phyloP scores from a whole-genome alignment of 2,797 vertebrate species.

The Arnoldichthys spilopterus region DNA sequence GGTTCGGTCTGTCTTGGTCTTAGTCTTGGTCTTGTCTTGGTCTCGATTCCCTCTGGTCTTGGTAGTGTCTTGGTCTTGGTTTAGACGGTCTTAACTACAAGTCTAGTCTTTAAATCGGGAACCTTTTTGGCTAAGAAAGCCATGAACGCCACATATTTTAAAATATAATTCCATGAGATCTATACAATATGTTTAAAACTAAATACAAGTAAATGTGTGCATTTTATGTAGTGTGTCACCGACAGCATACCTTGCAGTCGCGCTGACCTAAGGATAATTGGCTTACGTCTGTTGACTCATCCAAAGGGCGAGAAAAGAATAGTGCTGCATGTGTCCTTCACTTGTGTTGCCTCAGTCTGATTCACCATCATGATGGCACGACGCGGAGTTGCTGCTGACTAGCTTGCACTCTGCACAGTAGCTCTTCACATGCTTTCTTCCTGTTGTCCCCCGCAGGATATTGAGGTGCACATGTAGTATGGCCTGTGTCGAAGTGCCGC shows the following conservation, averaged over 20 bases:
- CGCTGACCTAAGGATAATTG: constrained; percentile 53
- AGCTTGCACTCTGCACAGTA: constrained; percentile 3
- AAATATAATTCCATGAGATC: constrained; percentile 20
- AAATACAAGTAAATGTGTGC: too few relatives aligned
- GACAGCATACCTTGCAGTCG: constrained; percentile 54
- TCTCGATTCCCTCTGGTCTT: too few relatives aligned
- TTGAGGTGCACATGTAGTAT: constrained; percentile 53
- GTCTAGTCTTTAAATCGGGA: too few relatives aligned
- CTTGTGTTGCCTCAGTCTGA: constrained; percentile 58
- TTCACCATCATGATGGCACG: constrained; percentile 59
- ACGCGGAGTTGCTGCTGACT: constrained; percentile 52
- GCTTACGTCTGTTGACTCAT: constrained; percentile 54
- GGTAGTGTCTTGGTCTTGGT: too few relatives aligned
- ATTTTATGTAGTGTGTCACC: constrained; percentile 53
- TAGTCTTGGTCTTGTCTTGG: too few relatives aligned
- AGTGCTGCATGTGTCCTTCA: constrained; percentile 59
- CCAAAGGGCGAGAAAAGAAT: constrained; percentile 50
- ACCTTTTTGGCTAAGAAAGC: background rate
- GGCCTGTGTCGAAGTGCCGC: constrained; percentile 52
- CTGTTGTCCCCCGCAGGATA: constrained; percentile 49
- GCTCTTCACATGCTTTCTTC: constrained; percentile 44
- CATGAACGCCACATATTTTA: constrained; percentile 10
- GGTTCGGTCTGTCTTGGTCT: too few relatives aligned
- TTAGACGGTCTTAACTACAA: too few relatives aligned
- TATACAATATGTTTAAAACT: constrained; percentile 8